Base-by-base conservation (phyloP, 1,140 invertebrate species). In the Odontomachus brunneus region DNA sequence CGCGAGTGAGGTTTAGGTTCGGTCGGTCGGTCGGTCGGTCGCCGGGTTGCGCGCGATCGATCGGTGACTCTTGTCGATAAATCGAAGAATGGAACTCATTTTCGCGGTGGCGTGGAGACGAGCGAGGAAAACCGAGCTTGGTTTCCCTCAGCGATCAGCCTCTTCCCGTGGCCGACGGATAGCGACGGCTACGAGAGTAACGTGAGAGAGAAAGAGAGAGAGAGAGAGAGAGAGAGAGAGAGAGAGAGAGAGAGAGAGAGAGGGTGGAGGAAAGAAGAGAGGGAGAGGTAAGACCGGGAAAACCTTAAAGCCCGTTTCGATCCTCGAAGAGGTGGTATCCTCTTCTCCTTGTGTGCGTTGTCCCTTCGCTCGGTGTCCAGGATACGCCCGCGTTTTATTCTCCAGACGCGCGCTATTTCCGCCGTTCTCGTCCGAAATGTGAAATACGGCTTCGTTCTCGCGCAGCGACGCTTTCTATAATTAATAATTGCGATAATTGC, bases 81-180 rank as follows among this genome's bases (percentile, higher is more conserved):
- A 76, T 76, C 73, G 73, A 76, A 62, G 73, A 76, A 76, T 76
- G 60, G 73, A 76, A 76, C 60, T 76, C 73, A 76, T 76, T 76
- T 76, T 76, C 73, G 72, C 60, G 72, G 55, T 44, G 73, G 26
- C 48, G 48, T 53, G 59, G 38, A 44, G 38, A 44, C 38, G 38
- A 44, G 3, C 73, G 48, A 63, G 48, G 22, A 51, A 44, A 76
- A 63, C n/a, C 26, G 38, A 76, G 59, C 73, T 49, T 65, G 38
- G 38, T 44, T 26, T 44, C 60, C 48, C 15, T 15, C 38, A 48
- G 44, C 73, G 73, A 75, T 65, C 73, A 65, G 73, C 60, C 73
- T 51, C 73, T 63, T 65, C 53, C 65, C 73, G 73, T 29, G 48
- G 60, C 26, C 73, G 73, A 76, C 29, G 66, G 22, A 69, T 65